A percentile compares a stretch with the other conserved stretches of the same genome.
phyloP scores from a whole-genome alignment of 1,140 invertebrate species.

The Danaus melanippus region DNA sequence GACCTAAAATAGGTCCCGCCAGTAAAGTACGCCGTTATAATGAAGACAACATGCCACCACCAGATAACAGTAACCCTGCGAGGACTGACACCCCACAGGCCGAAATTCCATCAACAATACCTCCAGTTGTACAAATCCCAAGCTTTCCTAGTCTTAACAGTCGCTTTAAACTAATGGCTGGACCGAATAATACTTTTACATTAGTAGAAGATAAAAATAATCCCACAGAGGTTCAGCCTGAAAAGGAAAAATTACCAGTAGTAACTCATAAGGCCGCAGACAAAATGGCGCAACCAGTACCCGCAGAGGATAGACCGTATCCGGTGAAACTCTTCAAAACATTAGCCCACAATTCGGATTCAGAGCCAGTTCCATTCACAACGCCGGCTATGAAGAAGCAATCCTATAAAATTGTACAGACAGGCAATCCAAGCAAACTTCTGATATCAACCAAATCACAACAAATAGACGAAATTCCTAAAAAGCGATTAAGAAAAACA shows the following conservation, averaged over 20 bases:
- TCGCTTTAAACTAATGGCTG: slow-evolving; percentile 51
- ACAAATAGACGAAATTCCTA: slow-evolving; percentile 28
- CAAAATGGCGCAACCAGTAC: slow-evolving; percentile 3
- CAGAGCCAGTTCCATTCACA: slow-evolving; percentile 27
- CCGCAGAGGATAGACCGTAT: slow-evolving; percentile 37
- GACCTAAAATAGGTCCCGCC: slow-evolving; percentile 54
- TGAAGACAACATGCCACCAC: neutral
- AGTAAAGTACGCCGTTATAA: slow-evolving; percentile 41
- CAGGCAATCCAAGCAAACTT: slow-evolving; percentile 59
- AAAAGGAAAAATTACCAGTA: neutral
- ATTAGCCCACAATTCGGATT: slow-evolving; percentile 13
- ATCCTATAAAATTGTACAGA: slow-evolving; percentile 57
- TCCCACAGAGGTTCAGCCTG: neutral
- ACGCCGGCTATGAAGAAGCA: slow-evolving; percentile 58
- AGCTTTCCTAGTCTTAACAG: slow-evolving; percentile 37
- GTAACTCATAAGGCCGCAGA: slow-evolving; percentile 6
- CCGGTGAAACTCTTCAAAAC: slow-evolving; percentile 59
- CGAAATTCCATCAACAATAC: slow-evolving; percentile 9
- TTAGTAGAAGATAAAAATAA: slow-evolving; percentile 43
- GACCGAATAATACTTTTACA: slow-evolving; percentile 58
- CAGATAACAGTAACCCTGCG: slow-evolving; percentile 10
- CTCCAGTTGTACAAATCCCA: slow-evolving; percentile 39
- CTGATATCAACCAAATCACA: slow-evolving; percentile 55
- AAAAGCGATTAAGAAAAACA: slow-evolving; percentile 36
- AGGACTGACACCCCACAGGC: neutral